Conservation (phyloP, 2,888 invertebrate species). For the Sicus ferrugineus region DNA sequence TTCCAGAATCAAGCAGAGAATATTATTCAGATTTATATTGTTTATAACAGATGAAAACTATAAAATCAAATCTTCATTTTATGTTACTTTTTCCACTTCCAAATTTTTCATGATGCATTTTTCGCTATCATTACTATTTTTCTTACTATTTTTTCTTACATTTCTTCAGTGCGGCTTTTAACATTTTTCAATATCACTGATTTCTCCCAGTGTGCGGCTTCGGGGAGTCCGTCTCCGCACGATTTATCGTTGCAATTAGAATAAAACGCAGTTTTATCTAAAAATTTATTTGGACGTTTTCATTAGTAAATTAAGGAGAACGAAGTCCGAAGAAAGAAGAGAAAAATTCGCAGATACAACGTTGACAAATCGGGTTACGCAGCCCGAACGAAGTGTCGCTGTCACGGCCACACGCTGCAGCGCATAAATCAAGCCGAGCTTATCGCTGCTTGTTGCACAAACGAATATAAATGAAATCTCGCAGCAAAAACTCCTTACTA, state of each 20-base stretch:
- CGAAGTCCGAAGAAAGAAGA: background rate
- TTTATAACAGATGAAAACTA: too few species aligned
- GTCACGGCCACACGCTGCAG: constrained; percentile 6
- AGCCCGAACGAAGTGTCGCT: constrained; percentile 10
- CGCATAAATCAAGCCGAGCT: constrained; percentile 29
- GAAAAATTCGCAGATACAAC: background rate
- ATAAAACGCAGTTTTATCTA: constrained; percentile 35
- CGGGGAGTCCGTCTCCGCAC: background rate
- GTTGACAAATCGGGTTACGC: background rate
- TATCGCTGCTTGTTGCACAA: constrained; percentile 4
- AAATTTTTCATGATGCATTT: too few species aligned
- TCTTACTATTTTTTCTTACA: constrained; percentile 55
- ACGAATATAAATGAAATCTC: background rate
- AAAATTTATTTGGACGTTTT: constrained; percentile 36
- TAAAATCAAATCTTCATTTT: too few species aligned
- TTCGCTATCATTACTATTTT: constrained; percentile 23
- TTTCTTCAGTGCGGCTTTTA: constrained; percentile 55
- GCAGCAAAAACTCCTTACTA: background rate
- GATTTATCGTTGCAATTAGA: constrained; percentile 53
- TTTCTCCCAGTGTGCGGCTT: background rate
- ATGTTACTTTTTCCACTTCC: too few species aligned
- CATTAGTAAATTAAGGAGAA: constrained; percentile 30
- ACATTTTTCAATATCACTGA: too few species aligned
- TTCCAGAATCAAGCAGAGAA: too few species aligned
- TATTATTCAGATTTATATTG: too few species aligned